Percentiles rank a stretch among this genome's conserved stretches.
Evolutionary conservation across 2,888 invertebrate genomes (phyloP).

Genomic region (Aproaerema taeniolella): DNA sequence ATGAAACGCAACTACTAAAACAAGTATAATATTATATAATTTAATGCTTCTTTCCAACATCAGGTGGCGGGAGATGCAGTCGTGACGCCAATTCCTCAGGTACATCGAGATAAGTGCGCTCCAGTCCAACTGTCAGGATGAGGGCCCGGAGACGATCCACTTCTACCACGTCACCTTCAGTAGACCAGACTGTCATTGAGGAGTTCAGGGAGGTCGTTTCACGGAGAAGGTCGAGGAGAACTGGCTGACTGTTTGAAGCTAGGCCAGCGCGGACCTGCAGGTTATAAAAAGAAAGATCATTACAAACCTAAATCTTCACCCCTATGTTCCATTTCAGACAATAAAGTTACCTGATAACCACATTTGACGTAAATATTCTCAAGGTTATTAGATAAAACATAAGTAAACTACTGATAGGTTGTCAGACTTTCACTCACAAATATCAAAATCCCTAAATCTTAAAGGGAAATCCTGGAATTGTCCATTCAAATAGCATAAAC

Average conservation of each 20-base stretch:
- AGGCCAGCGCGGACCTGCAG: slow-evolving; percentile 60
- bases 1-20: no score
- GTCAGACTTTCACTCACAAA: no score
- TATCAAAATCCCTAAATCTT: no score
- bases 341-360: no score
- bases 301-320: no score
- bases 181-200: slow-evolving; percentile 90
- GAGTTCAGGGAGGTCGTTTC: slow-evolving; percentile 69
- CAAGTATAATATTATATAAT: slow-evolving; percentile 3
- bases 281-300: no score
- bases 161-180: slow-evolving; percentile 81
- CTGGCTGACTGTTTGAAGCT: slow-evolving; percentile 80
- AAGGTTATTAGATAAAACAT: no score
- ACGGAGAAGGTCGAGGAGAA: slow-evolving; percentile 78
- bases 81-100: slow-evolving; percentile 78
- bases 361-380: no score
- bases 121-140: slow-evolving; percentile 80
- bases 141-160: slow-evolving; percentile 80
- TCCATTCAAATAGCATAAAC: no score
- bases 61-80: slow-evolving; percentile 62
- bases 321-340: no score
- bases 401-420: no score
- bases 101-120: slow-evolving; percentile 87
- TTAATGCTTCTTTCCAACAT: slow-evolving; percentile 40
- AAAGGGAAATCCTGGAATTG: no score